Conservation (phyloP, 2,113 vertebrate genomes). For the Xenus cinereus region DNA sequence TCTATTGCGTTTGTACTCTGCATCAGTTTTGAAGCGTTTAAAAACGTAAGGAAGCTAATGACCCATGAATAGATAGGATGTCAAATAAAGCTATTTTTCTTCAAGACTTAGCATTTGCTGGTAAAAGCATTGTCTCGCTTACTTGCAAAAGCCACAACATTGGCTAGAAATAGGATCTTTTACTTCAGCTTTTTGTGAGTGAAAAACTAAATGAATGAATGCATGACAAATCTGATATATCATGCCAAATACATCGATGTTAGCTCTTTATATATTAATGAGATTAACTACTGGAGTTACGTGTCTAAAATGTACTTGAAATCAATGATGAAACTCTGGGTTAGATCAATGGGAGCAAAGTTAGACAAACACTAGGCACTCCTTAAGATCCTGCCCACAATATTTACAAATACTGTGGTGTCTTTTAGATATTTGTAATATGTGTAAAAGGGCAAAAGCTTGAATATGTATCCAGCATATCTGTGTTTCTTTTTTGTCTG, state of each 20-base stretch:
- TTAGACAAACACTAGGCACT: neutral
- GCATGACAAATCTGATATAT: neutral
- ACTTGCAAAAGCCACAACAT: neutral
- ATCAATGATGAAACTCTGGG: neutral
- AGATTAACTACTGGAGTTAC: neutral
- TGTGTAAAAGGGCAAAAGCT: neutral
- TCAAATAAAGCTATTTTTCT: constrained; percentile 46
- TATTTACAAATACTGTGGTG: neutral
- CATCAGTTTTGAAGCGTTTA: constrained; percentile 22
- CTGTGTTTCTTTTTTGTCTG: neutral
- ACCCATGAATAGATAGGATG: neutral
- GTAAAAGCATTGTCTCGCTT: neutral
- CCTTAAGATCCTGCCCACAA: neutral
- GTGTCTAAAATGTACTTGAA: neutral
- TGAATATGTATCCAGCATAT: neutral
- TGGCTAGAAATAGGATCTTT: neutral
- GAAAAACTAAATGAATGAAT: neutral
- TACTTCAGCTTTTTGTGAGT: neutral
- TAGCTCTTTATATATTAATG: neutral
- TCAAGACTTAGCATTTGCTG: neutral
- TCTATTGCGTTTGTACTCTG: neutral
- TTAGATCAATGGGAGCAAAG: neutral
- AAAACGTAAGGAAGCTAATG: constrained; percentile 14
- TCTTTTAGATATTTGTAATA: neutral
- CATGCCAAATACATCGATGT: neutral